phyloP scores from a whole-genome alignment of 1,140 invertebrate species.

The Drosophila bocki region DNA sequence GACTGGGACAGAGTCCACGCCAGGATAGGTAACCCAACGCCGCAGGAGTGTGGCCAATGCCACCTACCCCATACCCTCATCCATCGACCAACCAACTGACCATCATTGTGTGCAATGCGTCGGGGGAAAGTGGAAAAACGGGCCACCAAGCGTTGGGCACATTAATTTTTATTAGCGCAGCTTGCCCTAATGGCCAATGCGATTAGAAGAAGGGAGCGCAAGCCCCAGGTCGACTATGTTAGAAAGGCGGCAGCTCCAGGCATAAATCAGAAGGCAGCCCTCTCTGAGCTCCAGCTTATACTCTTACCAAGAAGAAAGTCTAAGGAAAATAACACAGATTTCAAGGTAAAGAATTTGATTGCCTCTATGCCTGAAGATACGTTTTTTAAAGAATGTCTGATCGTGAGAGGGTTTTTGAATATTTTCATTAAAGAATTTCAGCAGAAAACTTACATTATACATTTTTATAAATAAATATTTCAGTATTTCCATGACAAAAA shows the following conservation, averaged over 20 bases:
- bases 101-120: slow-evolving; percentile 23
- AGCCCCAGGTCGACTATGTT: slow-evolving; percentile 1
- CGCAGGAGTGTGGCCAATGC: slow-evolving; percentile 48
- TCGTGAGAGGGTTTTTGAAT: neutral
- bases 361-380: no score
- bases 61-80: no score
- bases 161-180: slow-evolving; percentile 70
- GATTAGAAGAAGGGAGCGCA: slow-evolving; percentile 36
- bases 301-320: neutral
- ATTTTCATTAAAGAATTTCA: neutral
- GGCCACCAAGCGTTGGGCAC: slow-evolving; percentile 37
- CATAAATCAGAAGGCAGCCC: slow-evolving; percentile 32
- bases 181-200: slow-evolving; percentile 54
- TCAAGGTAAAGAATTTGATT: neutral
- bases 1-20: slow-evolving; percentile 9
- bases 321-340: neutral
- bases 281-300: neutral
- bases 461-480: neutral
- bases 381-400: neutral
- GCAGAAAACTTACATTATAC: neutral
- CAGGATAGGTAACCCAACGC: slow-evolving; percentile 5
- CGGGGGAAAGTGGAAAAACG: slow-evolving; percentile 7
- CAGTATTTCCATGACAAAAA: neutral
- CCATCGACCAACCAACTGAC: neutral
- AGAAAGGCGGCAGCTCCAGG: slow-evolving; percentile 1